These are phyloP conservation scores for Melikaiella ostensackeni DNA, from an alignment of 2,888 invertebrate genomes.

Conservation along the genomic window DNA sequence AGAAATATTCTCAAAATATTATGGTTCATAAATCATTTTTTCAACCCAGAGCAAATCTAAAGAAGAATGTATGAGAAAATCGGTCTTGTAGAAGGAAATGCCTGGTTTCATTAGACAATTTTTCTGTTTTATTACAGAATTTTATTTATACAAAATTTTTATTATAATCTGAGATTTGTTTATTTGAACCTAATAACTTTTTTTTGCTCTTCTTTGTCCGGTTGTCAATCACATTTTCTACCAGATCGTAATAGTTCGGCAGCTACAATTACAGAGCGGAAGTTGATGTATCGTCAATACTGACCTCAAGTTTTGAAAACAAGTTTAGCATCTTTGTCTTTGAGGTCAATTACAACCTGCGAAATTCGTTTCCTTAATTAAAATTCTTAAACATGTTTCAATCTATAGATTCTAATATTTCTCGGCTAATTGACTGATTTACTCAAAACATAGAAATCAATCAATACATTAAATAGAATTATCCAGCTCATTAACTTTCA, in stretches of 20 bases:
- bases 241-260: neutral
- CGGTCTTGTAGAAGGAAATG: neutral
- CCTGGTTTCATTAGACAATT: neutral
- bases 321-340: slow-evolving; percentile 61
- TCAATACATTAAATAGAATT: neutral
- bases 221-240: neutral
- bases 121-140: neutral
- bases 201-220: neutral
- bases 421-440: neutral
- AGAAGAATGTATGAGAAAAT: neutral
- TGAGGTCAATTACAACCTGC: slow-evolving; percentile 71
- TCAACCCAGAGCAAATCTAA: neutral
- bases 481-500: neutral
- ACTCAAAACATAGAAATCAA: neutral
- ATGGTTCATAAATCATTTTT: neutral
- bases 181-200: neutral
- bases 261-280: neutral
- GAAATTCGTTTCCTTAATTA: slow-evolving; percentile 21
- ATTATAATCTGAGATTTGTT: slow-evolving; percentile 14
- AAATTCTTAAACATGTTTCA: slow-evolving; percentile 16
- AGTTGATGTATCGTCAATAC: neutral
- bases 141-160: slow-evolving; percentile 24
- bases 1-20: neutral
- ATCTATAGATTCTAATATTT: neutral
- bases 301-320: slow-evolving; percentile 45